phyloP scores from a whole-genome alignment of 2,888 invertebrate species.

The Frankliniella fusca region DNA sequence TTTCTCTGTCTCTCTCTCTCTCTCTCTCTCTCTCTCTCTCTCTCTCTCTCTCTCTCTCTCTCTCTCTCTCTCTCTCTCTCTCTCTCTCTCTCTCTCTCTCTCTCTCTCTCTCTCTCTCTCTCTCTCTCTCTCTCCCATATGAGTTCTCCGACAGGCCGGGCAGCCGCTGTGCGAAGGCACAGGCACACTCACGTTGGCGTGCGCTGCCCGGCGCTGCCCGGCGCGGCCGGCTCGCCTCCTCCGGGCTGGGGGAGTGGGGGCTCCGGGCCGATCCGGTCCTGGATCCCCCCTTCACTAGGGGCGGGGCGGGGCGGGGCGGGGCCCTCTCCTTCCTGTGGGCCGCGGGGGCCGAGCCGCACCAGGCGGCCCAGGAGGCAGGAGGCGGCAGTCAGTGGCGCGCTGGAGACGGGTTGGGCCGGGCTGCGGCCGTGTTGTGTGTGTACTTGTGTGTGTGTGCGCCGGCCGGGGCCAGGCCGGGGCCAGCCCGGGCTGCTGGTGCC shows the following conservation, averaged over 20 bases:
- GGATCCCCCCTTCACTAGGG: neutral
- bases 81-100: constrained; percentile 4
- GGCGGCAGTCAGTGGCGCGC: neutral
- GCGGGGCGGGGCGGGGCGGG: too few relatives aligned
- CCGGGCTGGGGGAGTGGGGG: neutral
- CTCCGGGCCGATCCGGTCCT: neutral
- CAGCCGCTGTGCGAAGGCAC: too few relatives aligned
- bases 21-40: neutral
- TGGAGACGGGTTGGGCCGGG: neutral
- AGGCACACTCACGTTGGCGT: too few relatives aligned
- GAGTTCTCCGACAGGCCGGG: neutral
- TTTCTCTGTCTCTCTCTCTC: neutral
- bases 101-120: neutral
- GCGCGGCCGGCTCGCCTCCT: neutral
- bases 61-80: constrained; percentile 6
- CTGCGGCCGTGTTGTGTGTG: neutral
- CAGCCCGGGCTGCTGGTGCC: neutral
- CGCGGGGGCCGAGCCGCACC: neutral
- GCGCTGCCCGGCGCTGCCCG: too few relatives aligned
- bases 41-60: neutral
- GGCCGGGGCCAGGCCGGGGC: neutral
- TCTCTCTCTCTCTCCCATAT: neutral
- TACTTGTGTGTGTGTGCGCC: neutral
- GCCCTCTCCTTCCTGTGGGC: neutral
- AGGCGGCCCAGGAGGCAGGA: neutral